Evolutionary conservation across 2,113 vertebrate genomes (phyloP).

Genomic region (Cryptoleucopteryx plumbea): DNA sequence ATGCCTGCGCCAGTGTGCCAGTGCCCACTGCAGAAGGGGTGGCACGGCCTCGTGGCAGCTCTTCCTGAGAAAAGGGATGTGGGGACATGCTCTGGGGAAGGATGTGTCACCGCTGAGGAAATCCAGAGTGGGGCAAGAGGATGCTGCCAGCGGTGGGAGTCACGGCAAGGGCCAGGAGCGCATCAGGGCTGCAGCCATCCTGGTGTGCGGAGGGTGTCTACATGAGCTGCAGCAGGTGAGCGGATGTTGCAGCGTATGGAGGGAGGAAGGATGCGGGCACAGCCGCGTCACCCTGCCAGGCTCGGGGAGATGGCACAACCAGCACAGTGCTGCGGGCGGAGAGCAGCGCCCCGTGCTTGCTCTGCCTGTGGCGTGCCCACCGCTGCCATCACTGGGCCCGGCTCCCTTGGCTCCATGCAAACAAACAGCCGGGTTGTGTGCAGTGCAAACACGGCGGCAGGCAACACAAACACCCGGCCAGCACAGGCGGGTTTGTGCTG

Average conservation of each 20-base stretch:
- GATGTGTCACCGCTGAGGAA: not conserved
- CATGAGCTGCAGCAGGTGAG: rapidly evolving
- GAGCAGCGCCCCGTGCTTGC: not conserved
- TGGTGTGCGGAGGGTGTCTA: rapidly evolving
- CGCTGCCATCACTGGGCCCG: rapidly evolving
- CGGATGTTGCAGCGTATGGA: rapidly evolving
- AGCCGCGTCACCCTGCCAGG: rapidly evolving
- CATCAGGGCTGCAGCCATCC: not conserved
- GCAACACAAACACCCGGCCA: not conserved
- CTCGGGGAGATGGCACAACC: rapidly evolving
- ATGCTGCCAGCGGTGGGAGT: rapidly evolving
- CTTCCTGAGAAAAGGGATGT: not conserved
- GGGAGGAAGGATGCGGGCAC: not conserved
- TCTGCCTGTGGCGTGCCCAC: not conserved
- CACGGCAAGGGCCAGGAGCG: rapidly evolving
- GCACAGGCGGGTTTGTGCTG: not conserved
- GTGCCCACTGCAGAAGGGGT: not conserved
- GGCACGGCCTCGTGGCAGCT: rapidly evolving
- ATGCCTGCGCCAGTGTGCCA: rapidly evolving
- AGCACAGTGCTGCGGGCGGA: not conserved
- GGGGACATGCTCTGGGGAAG: not conserved
- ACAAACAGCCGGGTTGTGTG: not conserved
- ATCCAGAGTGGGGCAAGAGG: not conserved
- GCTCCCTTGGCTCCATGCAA: not conserved
- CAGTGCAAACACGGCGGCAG: slow-evolving; percentile 26